Conservation (phyloP, 2,113 vertebrate species). For the Grammomys dolichurus region DNA sequence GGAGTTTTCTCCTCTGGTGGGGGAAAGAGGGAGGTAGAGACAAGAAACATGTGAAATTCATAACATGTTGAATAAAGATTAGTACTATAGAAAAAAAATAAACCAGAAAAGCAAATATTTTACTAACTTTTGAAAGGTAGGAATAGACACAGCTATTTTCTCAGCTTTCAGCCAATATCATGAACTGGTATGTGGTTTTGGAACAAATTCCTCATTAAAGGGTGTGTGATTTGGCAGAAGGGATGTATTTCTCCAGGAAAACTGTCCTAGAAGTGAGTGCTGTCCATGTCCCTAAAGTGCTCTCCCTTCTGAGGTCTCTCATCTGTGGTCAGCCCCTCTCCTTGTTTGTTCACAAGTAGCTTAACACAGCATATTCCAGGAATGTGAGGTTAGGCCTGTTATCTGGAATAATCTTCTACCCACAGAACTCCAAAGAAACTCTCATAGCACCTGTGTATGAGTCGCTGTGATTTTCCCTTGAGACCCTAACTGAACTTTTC, state of each 20-base stretch:
- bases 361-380: slow-evolving; percentile 8
- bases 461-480: not conserved
- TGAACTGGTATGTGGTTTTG: not conserved
- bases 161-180: not conserved
- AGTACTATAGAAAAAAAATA: not conserved
- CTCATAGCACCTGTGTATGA: not conserved
- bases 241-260: not conserved
- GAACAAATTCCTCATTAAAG: not conserved
- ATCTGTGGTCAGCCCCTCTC: not conserved
- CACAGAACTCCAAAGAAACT: slow-evolving; percentile 8
- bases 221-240: not conserved
- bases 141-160: not conserved
- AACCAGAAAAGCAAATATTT: not conserved
- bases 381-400: not conserved
- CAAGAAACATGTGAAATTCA: not conserved
- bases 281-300: not conserved
- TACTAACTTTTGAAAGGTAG: not conserved
- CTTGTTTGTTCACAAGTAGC: not conserved
- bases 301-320: not conserved
- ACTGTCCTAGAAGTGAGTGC: not conserved
- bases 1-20: not conserved
- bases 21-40: not conserved
- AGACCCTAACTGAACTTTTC: slow-evolving; percentile 53
- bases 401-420: not conserved
- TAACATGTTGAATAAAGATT: not conserved